Evolutionary conservation across 2,888 invertebrate genomes (phyloP).

Genomic region (Papilio gigon): DNA sequence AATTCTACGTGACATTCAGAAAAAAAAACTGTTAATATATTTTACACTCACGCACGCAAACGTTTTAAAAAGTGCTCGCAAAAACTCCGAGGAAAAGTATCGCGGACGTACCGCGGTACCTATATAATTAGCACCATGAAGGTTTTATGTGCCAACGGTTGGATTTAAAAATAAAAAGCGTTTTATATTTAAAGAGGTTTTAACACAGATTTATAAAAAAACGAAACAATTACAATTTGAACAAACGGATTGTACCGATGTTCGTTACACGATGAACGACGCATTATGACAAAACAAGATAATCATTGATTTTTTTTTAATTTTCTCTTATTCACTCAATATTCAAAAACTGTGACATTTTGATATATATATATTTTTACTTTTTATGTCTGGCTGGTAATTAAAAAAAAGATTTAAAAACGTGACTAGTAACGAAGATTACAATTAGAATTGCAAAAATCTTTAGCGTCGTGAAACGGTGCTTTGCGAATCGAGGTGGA

Average conservation of each 20-base stretch:
- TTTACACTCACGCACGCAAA: constrained; percentile 14
- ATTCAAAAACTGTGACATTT: too few species aligned
- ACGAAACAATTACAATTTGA: neutral
- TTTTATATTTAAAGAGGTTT: constrained; percentile 9
- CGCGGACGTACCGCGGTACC: constrained; percentile 10
- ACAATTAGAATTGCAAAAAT: neutral
- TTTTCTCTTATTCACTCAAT: too few species aligned
- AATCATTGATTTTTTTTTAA: too few species aligned
- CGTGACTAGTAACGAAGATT: neutral
- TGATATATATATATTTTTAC: too few species aligned
- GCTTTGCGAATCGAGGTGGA: constrained; percentile 11
- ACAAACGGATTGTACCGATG: neutral
- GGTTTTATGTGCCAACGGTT: constrained; percentile 24
- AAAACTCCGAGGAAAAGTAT: constrained; percentile 15
- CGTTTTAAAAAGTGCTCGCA: constrained; percentile 8
- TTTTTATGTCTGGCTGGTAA: too few species aligned
- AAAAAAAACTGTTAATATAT: constrained; percentile 1
- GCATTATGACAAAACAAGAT: neutral
- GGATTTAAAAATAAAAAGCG: constrained; percentile 11
- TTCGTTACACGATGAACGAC: constrained; percentile 1
- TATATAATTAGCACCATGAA: constrained; percentile 23
- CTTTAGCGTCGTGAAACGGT: constrained; percentile 11
- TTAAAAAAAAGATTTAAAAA: too few species aligned
- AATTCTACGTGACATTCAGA: constrained; percentile 2
- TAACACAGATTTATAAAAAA: neutral